Conservation (phyloP, 2,797 vertebrate genomes). For the Threskiornis aethiopicus region DNA sequence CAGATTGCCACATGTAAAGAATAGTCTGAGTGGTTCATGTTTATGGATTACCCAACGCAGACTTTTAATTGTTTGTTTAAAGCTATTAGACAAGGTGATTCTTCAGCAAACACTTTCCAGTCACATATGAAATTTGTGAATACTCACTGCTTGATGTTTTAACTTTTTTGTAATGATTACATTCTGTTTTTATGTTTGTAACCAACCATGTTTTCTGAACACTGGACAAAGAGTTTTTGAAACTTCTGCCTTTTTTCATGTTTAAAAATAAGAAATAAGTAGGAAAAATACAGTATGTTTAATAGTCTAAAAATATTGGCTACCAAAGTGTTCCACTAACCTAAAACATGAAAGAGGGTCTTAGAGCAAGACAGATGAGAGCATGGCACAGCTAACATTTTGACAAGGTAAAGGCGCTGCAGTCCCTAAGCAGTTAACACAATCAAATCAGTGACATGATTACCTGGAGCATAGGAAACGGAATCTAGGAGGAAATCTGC, state of each 20-base stretch:
- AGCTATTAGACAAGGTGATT: not conserved
- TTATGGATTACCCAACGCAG: not conserved
- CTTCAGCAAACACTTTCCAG: not conserved
- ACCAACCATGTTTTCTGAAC: not conserved
- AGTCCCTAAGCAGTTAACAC: not conserved
- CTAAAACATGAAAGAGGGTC: not conserved
- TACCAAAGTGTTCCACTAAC: not conserved
- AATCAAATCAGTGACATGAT: not conserved
- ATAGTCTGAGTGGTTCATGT: not conserved
- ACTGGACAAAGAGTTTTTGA: not conserved
- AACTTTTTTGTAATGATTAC: not conserved
- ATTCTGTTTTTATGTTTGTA: not conserved
- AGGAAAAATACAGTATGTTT: not conserved
- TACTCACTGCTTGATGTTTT: not conserved
- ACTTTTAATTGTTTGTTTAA: not conserved
- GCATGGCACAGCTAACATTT: not conserved
- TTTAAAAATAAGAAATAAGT: not conserved
- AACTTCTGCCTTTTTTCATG: not conserved
- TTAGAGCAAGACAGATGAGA: not conserved
- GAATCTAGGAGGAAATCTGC: not conserved
- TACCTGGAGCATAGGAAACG: not conserved
- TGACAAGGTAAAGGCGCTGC: not conserved
- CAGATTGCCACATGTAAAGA: not conserved
- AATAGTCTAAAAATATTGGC: not conserved
- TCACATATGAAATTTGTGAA: not conserved